A percentile compares a stretch with the other conserved stretches of the same genome.
Evolutionary conservation across 2,797 vertebrate genomes (phyloP).

Genomic region (Mallotus villosus): DNA sequence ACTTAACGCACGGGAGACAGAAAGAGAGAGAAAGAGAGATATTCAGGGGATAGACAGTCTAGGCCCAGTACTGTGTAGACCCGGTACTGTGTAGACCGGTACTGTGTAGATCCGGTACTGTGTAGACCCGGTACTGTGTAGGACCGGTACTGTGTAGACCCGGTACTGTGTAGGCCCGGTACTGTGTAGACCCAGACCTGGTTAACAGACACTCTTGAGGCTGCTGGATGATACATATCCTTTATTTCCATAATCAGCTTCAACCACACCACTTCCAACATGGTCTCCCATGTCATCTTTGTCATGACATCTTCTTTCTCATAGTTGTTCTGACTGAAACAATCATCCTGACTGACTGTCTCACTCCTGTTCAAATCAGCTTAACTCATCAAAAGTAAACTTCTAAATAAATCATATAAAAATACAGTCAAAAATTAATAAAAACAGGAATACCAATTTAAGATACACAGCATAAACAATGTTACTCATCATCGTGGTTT

Average conservation of each 20-base stretch:
- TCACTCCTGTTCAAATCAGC: slow-evolving; percentile 52
- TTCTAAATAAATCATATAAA: slow-evolving; percentile 68
- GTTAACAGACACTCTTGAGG: slow-evolving; percentile 32
- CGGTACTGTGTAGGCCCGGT: neutral
- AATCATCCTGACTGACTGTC: slow-evolving; percentile 58
- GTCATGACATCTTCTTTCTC: slow-evolving; percentile 46
- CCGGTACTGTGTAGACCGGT: no score
- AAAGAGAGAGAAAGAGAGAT: slow-evolving; percentile 14
- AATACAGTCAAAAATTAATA: slow-evolving; percentile 36
- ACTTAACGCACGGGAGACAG: slow-evolving; percentile 56
- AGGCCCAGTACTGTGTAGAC: neutral
- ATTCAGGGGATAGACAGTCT: neutral
- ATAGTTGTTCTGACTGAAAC: slow-evolving; percentile 61
- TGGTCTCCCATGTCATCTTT: slow-evolving; percentile 46
- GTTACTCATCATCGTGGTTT: slow-evolving; percentile 64
- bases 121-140: no score
- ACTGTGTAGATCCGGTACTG: no score
- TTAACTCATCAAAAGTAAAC: slow-evolving; percentile 77
- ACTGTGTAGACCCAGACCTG: neutral
- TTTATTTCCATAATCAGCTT: slow-evolving; percentile 75
- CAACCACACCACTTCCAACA: slow-evolving; percentile 63
- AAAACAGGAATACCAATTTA: slow-evolving; percentile 65
- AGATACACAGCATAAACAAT: slow-evolving; percentile 75
- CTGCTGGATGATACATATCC: slow-evolving; percentile 70
- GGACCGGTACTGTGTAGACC: no score